These are phyloP conservation scores for Theretra japonica DNA, from an alignment of 2,888 invertebrate genomes.

Conservation along the genomic window DNA sequence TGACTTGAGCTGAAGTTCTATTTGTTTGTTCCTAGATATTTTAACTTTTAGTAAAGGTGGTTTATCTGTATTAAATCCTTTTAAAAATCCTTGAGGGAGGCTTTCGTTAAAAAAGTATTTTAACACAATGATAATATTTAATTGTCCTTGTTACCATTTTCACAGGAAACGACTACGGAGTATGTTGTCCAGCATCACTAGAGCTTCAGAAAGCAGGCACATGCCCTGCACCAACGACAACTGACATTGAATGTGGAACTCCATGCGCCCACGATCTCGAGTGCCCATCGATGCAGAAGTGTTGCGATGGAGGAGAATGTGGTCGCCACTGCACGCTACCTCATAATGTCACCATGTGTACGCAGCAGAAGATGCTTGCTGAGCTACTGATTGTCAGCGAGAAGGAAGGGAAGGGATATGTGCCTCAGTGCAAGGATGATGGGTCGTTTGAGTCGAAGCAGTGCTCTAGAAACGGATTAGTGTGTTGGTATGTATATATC, in stretches of 20 bases:
- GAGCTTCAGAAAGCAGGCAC: conserved; percentile 91
- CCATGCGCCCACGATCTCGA: conserved; percentile 92
- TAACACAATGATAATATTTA: too few relatives aligned
- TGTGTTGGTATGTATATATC: conserved; percentile 87
- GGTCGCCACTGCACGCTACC: conserved; percentile 90
- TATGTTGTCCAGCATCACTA: conserved; percentile 92
- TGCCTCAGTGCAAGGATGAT: conserved; percentile 90
- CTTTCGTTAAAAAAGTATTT: too few relatives aligned
- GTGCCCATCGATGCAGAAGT: conserved; percentile 92
- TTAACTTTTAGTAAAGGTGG: too few relatives aligned
- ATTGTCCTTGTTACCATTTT: not conserved
- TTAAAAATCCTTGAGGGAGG: too few relatives aligned
- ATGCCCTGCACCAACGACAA: conserved; percentile 86
- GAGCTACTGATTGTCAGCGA: conserved; percentile 91
- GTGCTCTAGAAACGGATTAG: conserved; percentile 93
- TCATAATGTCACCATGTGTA: conserved; percentile 90
- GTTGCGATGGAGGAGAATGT: conserved; percentile 90
- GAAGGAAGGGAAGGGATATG: conserved; percentile 91
- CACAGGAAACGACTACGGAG: conserved; percentile 92
- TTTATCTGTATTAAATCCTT: too few relatives aligned
- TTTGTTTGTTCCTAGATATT: too few relatives aligned
- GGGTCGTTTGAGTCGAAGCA: conserved; percentile 90
- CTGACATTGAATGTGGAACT: conserved; percentile 84
- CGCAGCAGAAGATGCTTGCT: conserved; percentile 90
- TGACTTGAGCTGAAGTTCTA: too few relatives aligned